Percentiles rank a stretch among this genome's conserved stretches.
These are phyloP conservation scores for Pygocentrus nattereri DNA, from an alignment of 2,797 vertebrate species.

Conservation along the genomic window DNA sequence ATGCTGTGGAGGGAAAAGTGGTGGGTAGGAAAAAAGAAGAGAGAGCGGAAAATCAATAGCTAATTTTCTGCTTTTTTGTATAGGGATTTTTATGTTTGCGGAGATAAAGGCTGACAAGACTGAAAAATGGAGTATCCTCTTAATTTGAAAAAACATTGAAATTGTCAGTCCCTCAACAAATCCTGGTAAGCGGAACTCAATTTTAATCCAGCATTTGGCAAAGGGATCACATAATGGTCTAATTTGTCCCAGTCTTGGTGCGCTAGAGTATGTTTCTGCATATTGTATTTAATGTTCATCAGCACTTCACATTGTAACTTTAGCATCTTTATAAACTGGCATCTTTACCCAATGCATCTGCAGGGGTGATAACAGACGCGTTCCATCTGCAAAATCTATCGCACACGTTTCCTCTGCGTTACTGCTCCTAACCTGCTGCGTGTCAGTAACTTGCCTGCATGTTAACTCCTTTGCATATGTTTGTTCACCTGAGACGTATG, in stretches of 20 bases:
- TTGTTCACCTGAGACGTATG: background rate
- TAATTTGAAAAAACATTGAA: slow-evolving; percentile 80
- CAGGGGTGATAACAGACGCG: slow-evolving; percentile 6
- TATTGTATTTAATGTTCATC: slow-evolving; percentile 1
- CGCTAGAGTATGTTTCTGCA: background rate
- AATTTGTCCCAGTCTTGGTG: background rate
- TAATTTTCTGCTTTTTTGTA: slow-evolving; percentile 93
- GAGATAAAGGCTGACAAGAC: slow-evolving; percentile 87
- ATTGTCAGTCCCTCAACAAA: slow-evolving; percentile 75
- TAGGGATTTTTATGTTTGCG: slow-evolving; percentile 91
- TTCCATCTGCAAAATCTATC: slow-evolving; percentile 36
- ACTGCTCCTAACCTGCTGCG: slow-evolving; percentile 3
- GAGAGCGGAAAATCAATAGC: slow-evolving; percentile 89
- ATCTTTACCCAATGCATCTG: slow-evolving; percentile 26
- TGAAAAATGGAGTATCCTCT: slow-evolving; percentile 74
- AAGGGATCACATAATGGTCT: slow-evolving; percentile 29
- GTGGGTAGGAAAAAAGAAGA: slow-evolving; percentile 57
- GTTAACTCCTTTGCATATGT: slow-evolving; percentile 4
- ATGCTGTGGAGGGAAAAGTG: slow-evolving; percentile 81
- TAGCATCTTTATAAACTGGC: slow-evolving; percentile 1
- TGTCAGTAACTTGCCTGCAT: slow-evolving; percentile 28
- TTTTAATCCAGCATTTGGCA: slow-evolving; percentile 52
- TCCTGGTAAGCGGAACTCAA: slow-evolving; percentile 62
- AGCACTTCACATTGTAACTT: background rate
- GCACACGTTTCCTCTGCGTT: slow-evolving; percentile 5